Percentiles rank a stretch among this genome's conserved stretches.
Evolutionary conservation across 2,888 invertebrate genomes (phyloP).

Genomic region (Leptinotarsa rubiginosa): DNA sequence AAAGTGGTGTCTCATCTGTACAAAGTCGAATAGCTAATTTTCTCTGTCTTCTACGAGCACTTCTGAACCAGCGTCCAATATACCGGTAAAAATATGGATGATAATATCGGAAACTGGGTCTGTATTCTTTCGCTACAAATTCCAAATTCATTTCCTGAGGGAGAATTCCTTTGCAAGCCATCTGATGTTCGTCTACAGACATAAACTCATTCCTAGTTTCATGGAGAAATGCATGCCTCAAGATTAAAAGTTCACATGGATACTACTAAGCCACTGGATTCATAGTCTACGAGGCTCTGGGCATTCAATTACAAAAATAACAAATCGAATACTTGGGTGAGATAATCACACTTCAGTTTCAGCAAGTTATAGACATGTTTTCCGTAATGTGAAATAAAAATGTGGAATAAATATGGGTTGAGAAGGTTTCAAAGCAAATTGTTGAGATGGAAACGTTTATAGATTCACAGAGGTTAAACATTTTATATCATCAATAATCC

Average conservation of each 20-base stretch:
- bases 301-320: too few relatives aligned
- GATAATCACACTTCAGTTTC: too few relatives aligned
- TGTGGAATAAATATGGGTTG: too few relatives aligned
- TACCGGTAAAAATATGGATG: slow-evolving; percentile 9
- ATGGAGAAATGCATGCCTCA: background rate
- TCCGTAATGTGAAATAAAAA: too few relatives aligned
- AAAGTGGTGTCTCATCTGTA: slow-evolving; percentile 19
- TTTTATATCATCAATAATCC: too few relatives aligned
- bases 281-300: too few relatives aligned
- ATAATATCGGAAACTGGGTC: background rate
- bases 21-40: background rate
- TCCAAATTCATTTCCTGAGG: background rate
- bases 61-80: slow-evolving; percentile 1
- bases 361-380: too few relatives aligned
- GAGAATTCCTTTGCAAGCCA: background rate
- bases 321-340: too few relatives aligned
- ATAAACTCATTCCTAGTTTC: background rate
- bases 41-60: background rate
- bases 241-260: background rate
- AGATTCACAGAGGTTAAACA: too few relatives aligned
- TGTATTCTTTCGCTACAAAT: background rate
- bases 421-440: too few relatives aligned
- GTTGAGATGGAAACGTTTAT: too few relatives aligned
- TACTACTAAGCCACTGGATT: too few relatives aligned
- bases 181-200: slow-evolving; percentile 2